Percentiles rank a stretch among this genome's conserved stretches.
Conservation (phyloP, 1,140 invertebrate genomes). For the Anastrepha obliqua region DNA sequence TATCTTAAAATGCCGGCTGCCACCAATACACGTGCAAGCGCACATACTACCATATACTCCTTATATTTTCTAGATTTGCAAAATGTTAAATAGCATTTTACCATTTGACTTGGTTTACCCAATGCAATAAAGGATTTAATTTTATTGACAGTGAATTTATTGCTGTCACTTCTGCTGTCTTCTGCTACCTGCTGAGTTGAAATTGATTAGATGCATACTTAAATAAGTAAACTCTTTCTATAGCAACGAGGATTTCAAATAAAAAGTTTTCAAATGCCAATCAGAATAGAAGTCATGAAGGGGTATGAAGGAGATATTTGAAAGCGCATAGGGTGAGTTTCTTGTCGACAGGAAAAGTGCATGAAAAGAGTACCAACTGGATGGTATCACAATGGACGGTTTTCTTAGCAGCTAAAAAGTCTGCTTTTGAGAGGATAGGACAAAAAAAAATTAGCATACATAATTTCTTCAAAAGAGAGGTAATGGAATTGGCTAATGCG, state of each 20-base stretch:
- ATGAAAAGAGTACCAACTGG: too few relatives aligned
- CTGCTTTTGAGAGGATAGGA: too few relatives aligned
- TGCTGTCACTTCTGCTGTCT: background rate
- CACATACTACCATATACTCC: background rate
- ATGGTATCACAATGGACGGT: too few relatives aligned
- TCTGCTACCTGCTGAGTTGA: slow-evolving; percentile 26
- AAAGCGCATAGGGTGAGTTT: too few relatives aligned
- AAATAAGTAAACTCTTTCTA: background rate
- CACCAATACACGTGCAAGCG: background rate
- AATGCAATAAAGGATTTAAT: slow-evolving; percentile 42
- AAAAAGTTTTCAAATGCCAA: slow-evolving; percentile 22
- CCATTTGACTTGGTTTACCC: slow-evolving; percentile 21
- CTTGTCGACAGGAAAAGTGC: too few relatives aligned
- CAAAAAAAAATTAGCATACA: too few relatives aligned
- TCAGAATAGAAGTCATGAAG: background rate
- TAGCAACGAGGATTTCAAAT: background rate
- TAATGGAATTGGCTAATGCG: too few relatives aligned
- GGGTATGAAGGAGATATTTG: too few relatives aligned
- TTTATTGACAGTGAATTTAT: slow-evolving; percentile 42
- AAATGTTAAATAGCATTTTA: slow-evolving; percentile 34
- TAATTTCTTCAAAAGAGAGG: too few relatives aligned
- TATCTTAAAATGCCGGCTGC: background rate
- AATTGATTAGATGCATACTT: slow-evolving; percentile 28
- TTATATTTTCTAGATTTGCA: background rate
- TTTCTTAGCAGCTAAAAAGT: too few relatives aligned